Evolutionary conservation across 2,113 vertebrate species (phyloP), one percentile per base, ranked within the genome.

Genomic region (Barnardius zonarius): DNA sequence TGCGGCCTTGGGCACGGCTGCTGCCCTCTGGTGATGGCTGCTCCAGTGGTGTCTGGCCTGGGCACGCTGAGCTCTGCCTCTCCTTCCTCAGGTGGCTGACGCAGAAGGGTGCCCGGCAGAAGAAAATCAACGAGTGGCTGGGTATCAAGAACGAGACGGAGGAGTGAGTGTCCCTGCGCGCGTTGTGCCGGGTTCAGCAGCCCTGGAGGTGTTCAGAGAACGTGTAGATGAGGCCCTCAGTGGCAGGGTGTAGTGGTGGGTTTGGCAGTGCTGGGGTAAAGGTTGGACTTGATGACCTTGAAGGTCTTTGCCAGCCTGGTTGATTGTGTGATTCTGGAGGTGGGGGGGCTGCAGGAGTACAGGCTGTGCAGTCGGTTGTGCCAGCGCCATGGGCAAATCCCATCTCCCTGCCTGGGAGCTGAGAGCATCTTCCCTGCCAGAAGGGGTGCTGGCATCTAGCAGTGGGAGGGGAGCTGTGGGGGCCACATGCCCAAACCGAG

Each of bases 51-150:
- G 78, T 6, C 24, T 55, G 39, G 48, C 44, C 14, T 4, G 2
- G n/a, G 59, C 63, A 12, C 1, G 9, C 44, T 48, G 81, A 91
- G 55, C 22, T 86, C 48, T 41, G 28, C 48, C 51, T 48, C 49
- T 73, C 10, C 43, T 23, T 39, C 76, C 84, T 28, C 95, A 98
- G 98, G 88, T 98, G 98, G 98, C 97, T 98, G 80, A 98, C 98
- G 2, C 98, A 98, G 96, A 98, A 98, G 41, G 98, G 98, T 1
- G 96, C 98, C 73, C 97, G 98, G 31, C 98, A 98, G 97, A 98
- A 98, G 97, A 98, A 98, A 61, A 98, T 98, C 96, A 98, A 98
- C 7, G 98, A 98, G 86, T 98, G 98, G 98, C 27, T 98, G 90
- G 98, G 98, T 17, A 98, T 98, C 95, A 98, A 97, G 93, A 98